Base-by-base conservation (phyloP, 2,797 vertebrate genomes). In the Eulemur coronatus region DNA sequence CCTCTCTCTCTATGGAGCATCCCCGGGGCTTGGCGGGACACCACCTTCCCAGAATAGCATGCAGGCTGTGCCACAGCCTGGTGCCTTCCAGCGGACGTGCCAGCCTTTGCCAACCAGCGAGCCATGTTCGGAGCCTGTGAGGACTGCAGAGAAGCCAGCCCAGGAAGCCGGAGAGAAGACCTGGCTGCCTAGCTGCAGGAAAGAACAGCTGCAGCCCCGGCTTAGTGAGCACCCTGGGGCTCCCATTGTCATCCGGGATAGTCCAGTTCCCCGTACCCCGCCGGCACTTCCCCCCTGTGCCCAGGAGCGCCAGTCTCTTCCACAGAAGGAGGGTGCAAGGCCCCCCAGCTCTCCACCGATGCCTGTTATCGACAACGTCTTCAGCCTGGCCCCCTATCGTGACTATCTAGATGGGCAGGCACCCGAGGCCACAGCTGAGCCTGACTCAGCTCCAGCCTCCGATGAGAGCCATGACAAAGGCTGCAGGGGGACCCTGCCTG, bases 281-380 rank as follows among this genome's bases (percentile, higher is more conserved):
- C 26, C 84, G 0, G 69, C 69, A 41, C 18, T 93, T 28, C 91
- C 46, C 3, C 67, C 50, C 13, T 95, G 96, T 7, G 76, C 97
- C 4, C 55, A 2, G 0, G 93, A 91, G 65, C 72, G 7, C 10
- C 91, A 48, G 15, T n/a, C 88, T 12, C 15, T 0, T 0, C 91
- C 15, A 0, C 96, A 80, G 1, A 2, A 57, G 0, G 82, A 76
- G 46, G 50, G 8, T 7, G 4, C 90, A 0, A 46, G 67, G n/a
- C 96, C 98, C 0, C 76, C 97, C 12, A 48, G 90, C 92, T 99
- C 99, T 14, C 99, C 99, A 1, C 99, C 99, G 0, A 99, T 99
- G 99, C 99, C 99, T 0, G 98, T 99, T 55, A 99, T 99, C 84
- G 99, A 99, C 97, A 99, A 98, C 0, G 99, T 99, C 67, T 99